Evolutionary conservation across 2,888 invertebrate genomes (phyloP).

Genomic region (Conus canariensis): DNA sequence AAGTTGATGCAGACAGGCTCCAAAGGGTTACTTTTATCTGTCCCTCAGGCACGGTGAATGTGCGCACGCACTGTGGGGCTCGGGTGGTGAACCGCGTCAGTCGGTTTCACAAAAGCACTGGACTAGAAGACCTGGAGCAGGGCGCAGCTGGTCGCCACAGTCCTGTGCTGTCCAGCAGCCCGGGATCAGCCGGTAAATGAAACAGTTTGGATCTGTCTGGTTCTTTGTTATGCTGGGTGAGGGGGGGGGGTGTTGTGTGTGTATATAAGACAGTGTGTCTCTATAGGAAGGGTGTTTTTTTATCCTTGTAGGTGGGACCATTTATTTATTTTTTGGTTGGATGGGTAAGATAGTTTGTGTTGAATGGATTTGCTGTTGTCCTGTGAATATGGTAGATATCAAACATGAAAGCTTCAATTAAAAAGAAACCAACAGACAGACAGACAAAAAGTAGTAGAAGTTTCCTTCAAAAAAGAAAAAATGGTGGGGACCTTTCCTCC

Average conservation of each 20-base stretch:
- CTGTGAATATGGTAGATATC: too few relatives aligned
- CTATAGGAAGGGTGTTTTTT: too few relatives aligned
- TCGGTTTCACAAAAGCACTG: constrained; percentile 97
- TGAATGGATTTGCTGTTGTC: too few relatives aligned
- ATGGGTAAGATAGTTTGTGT: too few relatives aligned
- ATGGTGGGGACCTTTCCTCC: too few relatives aligned
- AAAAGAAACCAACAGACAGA: too few relatives aligned
- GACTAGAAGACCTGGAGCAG: constrained; percentile 83
- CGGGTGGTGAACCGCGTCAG: constrained; percentile 89
- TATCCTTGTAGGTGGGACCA: too few relatives aligned
- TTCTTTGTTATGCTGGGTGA: neutral
- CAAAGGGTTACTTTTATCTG: neutral
- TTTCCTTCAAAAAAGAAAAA: too few relatives aligned
- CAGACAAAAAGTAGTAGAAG: too few relatives aligned
- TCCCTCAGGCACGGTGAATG: constrained; percentile 85
- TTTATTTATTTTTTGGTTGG: too few relatives aligned
- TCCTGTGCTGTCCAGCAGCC: constrained; percentile 78
- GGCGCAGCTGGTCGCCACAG: constrained; percentile 86
- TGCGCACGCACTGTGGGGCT: constrained; percentile 95
- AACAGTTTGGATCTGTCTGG: neutral
- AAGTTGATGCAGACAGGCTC: too few relatives aligned
- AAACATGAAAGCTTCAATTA: too few relatives aligned
- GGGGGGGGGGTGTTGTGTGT: neutral
- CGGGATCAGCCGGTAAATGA: constrained; percentile 66
- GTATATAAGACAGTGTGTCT: neutral